A percentile compares a stretch with the other conserved stretches of the same genome.
Evolutionary conservation across 2,888 invertebrate genomes (phyloP).

Genomic region (Folsomia manolachei): DNA sequence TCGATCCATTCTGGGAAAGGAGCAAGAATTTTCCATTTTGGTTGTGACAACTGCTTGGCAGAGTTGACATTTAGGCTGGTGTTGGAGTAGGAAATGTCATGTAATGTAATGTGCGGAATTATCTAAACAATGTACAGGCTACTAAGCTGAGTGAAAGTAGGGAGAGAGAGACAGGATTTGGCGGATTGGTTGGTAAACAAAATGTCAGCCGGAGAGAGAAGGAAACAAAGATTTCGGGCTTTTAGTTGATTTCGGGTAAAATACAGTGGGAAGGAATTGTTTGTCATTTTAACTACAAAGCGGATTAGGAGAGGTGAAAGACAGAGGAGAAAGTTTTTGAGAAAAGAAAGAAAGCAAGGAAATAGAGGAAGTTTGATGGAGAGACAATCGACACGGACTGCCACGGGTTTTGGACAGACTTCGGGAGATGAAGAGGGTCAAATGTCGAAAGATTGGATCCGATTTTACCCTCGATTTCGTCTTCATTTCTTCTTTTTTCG

Average conservation of each 20-base stretch:
- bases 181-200: too few relatives aligned
- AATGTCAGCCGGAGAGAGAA: too few relatives aligned
- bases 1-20: not conserved
- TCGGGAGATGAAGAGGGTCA: constrained; percentile 21
- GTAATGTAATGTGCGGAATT: not conserved
- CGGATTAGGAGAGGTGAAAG: too few relatives aligned
- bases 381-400: not conserved
- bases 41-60: not conserved
- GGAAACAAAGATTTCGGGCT: too few relatives aligned
- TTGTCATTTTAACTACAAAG: too few relatives aligned
- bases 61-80: not conserved
- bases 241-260: too few relatives aligned
- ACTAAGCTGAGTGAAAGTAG: too few relatives aligned
- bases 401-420: not conserved
- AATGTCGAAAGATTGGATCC: constrained; percentile 12
- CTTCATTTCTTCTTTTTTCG: not conserved
- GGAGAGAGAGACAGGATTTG: too few relatives aligned
- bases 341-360: too few relatives aligned
- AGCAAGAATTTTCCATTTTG: constrained; percentile 4
- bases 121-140: too few relatives aligned
- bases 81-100: not conserved
- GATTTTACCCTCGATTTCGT: not conserved
- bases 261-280: too few relatives aligned
- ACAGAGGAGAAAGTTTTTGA: not conserved
- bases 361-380: too few relatives aligned